Percentiles rank a stretch among this genome's conserved stretches.
Evolutionary conservation across 2,797 vertebrate species (phyloP).

Genomic region (Macropodus opercularis): DNA sequence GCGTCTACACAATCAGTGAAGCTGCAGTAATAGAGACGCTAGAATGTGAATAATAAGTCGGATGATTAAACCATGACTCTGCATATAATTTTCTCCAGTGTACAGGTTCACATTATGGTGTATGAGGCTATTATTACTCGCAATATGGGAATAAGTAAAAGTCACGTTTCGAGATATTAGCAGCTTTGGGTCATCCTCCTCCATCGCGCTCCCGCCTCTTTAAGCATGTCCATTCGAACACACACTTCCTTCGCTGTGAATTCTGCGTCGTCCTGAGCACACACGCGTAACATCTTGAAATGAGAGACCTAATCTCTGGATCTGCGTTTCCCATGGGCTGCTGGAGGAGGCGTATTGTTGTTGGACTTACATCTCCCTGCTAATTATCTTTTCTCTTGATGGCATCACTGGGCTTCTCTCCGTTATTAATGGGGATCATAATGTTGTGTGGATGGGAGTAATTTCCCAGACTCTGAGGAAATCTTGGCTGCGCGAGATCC

Average conservation of each 20-base stretch:
- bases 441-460: slow-evolving; percentile 49
- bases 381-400: slow-evolving; percentile 67
- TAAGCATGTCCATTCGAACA: slow-evolving; percentile 26
- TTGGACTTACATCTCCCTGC: slow-evolving; percentile 59
- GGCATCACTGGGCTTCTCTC: slow-evolving; percentile 60
- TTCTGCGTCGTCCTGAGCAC: slow-evolving; percentile 29
- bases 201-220: too few species aligned
- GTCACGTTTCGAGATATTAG: too few species aligned
- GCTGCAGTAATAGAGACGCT: slow-evolving; percentile 17
- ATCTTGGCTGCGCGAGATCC: slow-evolving; percentile 57
- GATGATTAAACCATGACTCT: too few species aligned
- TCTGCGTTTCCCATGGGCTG: slow-evolving; percentile 20
- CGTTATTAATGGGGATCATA: slow-evolving; percentile 71
- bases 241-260: slow-evolving; percentile 14
- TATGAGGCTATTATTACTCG: too few species aligned
- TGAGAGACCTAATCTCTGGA: slow-evolving; percentile 47
- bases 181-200: slow-evolving; percentile 2
- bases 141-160: too few species aligned
- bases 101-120: too few species aligned
- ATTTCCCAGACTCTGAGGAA: slow-evolving; percentile 62
- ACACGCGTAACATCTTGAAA: slow-evolving; percentile 42
- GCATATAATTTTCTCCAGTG: too few species aligned
- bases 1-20: slow-evolving; percentile 11
- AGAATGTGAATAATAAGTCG: slow-evolving; percentile 22
- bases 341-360: slow-evolving; percentile 46